Conservation (phyloP, 92 coral and sea anemone species). For the Umimayanthus kanabou region DNA sequence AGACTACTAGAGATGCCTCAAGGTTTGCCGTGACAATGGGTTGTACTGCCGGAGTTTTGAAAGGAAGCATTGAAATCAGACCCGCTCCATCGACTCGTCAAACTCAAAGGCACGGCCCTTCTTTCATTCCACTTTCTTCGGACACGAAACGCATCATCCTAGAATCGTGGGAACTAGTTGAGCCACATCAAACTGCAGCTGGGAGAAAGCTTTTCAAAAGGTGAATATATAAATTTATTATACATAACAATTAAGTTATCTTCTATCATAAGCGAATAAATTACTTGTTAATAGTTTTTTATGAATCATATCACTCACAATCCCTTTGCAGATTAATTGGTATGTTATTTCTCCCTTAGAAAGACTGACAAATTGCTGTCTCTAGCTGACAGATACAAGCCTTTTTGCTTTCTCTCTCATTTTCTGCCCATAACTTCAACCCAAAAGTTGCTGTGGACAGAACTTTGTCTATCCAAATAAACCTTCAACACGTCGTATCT, state of each 20-base stretch:
- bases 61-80: background rate
- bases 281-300: background rate
- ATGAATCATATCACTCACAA: background rate
- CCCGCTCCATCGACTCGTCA: background rate
- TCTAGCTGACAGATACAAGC: background rate
- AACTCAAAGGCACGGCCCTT: background rate
- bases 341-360: too few species aligned
- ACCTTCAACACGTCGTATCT: background rate
- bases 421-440: background rate
- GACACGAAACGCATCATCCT: conserved; percentile 37
- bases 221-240: conserved; percentile 15
- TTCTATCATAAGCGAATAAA: background rate
- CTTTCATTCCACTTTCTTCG: conserved; percentile 47
- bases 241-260: background rate
- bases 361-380: too few species aligned
- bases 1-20: background rate
- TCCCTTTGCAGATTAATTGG: background rate
- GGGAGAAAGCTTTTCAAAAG: conserved; percentile 64
- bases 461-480: background rate
- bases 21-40: background rate
- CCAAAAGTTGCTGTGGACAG: background rate
- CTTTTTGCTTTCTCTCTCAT: background rate
- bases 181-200: conserved; percentile 58
- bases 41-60: conserved; percentile 25
- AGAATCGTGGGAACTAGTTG: conserved; percentile 65